Base-by-base conservation (phyloP, 2,888 invertebrate species). In the Lasioglossum lativentre region DNA sequence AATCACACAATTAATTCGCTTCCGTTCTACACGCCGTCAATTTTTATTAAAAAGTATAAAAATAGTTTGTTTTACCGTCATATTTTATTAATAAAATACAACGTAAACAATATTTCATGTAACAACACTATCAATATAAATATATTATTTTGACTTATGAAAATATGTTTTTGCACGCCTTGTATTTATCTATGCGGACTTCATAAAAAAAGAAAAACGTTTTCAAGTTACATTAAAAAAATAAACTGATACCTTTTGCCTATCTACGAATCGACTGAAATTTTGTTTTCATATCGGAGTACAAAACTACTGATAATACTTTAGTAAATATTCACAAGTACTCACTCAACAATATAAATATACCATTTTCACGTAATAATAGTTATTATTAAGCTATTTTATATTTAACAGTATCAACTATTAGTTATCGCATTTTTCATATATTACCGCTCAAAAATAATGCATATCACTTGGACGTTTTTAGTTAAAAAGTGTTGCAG, bases 91-190 rank as follows among this genome's bases (percentile, higher is more conserved):
- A 5, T 52, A 66, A 52, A 75, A 72, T 47, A 78, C 16, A 56
- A 72, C 59, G 27, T 52, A 23, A 30, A 70, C 63, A 23, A n/a
- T 70, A 30, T 76, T 76, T 75, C 66, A 59, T 59, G 40, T 83
- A 30, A 85, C 16, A 71, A 56, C 45, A 34, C 38, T 78, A 83
- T 74, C 0, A 30, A 52, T 78, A 78, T 34, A 75, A 63, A 85
- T 83, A 74, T 85, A 83, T 73, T 73, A 73, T n/a, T 76, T 56
- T 56, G 12, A 56, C 16, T 30, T 82, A 82, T 5, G 76, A 82
- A 83, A 82, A 82, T 83, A 82, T 82, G 30, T 66, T 76, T 70
- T 81, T 34, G 10, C 81, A 71, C 40, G n/a, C n/a, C 34, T 30
- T 59, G 27, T 30, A 19, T n/a, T 40, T 1, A 30, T n/a, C 74